Evolutionary conservation across 92 coral and sea anemone genomes (phyloP).

Genomic region (Epizoanthus fatuus): DNA sequence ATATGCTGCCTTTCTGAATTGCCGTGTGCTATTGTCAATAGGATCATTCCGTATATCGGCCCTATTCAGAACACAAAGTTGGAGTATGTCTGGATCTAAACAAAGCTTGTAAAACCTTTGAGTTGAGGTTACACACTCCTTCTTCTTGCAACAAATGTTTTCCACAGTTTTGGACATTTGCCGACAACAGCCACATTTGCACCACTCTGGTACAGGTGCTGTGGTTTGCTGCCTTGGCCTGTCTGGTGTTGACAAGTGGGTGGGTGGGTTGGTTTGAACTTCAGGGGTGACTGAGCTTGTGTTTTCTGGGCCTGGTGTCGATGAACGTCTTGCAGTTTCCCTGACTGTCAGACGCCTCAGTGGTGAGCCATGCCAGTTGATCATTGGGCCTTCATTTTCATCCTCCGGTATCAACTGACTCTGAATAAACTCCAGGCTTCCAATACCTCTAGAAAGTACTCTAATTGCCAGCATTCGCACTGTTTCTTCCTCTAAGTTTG

Average conservation of each 20-base stretch:
- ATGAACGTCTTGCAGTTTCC: not conserved
- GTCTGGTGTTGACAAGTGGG: not conserved
- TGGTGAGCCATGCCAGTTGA: not conserved
- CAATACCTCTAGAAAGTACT: no score
- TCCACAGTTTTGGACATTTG: conserved; percentile 58
- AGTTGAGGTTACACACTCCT: conserved; percentile 41
- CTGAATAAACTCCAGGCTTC: no score
- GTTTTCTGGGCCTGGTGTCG: not conserved
- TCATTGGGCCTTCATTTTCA: not conserved
- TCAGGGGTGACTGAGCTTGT: no score
- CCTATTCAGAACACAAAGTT: conserved; percentile 44
- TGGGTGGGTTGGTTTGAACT: not conserved
- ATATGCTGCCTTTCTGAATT: conserved; percentile 61
- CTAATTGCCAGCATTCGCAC: no score
- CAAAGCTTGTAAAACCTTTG: conserved; percentile 56
- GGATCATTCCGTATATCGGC: conserved; percentile 64
- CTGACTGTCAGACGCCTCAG: conserved; percentile 1
- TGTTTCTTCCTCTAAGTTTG: no score
- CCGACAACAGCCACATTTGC: conserved; percentile 58
- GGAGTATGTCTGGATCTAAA: conserved; percentile 67
- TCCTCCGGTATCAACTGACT: no score
- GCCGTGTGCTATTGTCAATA: conserved; percentile 63
- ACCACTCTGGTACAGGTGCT: conserved; percentile 53
- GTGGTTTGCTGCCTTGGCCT: no score
- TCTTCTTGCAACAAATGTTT: conserved; percentile 60